Evolutionary conservation across 1,140 invertebrate species (phyloP).

Genomic region (Batillaria attramentaria): DNA sequence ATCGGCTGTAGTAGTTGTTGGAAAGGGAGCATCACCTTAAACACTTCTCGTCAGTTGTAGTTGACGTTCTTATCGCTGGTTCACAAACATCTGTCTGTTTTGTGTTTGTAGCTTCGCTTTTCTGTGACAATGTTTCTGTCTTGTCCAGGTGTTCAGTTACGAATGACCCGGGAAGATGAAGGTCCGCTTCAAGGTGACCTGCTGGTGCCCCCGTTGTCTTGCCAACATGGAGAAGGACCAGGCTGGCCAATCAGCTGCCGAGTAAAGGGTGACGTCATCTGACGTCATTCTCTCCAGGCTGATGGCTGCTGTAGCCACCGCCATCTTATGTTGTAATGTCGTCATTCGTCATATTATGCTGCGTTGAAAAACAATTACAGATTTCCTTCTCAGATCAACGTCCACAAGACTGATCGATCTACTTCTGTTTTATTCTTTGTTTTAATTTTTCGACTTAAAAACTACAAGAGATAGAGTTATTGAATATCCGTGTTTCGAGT

Average conservation of each 20-base stretch:
- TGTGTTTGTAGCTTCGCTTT: no score
- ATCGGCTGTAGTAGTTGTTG: neutral
- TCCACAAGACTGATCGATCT: neutral
- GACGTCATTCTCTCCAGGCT: neutral
- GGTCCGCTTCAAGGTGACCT: conserved; percentile 34
- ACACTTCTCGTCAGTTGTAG: no score
- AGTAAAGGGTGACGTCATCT: neutral
- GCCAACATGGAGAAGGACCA: conserved; percentile 26
- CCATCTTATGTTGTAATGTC: neutral
- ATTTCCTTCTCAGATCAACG: neutral
- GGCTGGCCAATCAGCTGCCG: conserved; percentile 4
- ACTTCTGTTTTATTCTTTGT: neutral
- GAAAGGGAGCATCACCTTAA: no score
- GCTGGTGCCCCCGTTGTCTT: conserved; percentile 40
- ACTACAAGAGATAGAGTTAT: no score
- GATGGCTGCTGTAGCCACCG: neutral
- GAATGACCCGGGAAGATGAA: conserved; percentile 23
- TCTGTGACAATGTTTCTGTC: no score
- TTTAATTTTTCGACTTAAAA: neutral
- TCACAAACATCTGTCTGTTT: no score
- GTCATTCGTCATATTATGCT: neutral
- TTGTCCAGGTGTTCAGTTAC: conserved; percentile 4
- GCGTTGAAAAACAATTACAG: no score
- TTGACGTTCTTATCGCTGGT: no score
- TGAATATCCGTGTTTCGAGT: no score